Evolutionary conservation across 1,140 invertebrate genomes (phyloP), one percentile per base, ranked within the genome.

Genomic region (Stegodyphus dumicola): DNA sequence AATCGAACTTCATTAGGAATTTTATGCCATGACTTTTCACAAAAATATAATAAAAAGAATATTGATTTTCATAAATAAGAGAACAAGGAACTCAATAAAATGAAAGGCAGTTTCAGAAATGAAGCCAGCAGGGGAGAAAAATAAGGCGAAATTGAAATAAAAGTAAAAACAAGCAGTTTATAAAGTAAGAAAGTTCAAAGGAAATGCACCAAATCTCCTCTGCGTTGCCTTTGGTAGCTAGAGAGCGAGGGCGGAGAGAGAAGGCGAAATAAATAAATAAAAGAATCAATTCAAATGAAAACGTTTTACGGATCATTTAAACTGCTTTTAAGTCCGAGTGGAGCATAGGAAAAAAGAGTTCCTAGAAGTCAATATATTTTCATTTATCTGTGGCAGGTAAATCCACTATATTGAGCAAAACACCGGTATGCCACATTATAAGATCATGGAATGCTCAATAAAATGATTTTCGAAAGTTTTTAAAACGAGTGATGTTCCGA

Each of bases 281-380:
- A 67, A 76, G 53, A 76, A 76, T 48, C 74, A 17, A 33, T 76
- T 76, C 54, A 76, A 64, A 76, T 64, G 54, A 76, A 76, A 76
- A 48, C 18, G 18, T 53, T 76, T 76, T 76, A 49, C 74, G 74
- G 74, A 76, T 76, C 74, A 76, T 76, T 76, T 76, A 76, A 76
- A 65, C 18, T 60, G 7, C 74, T 64, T 76, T 76, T 73, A 73
- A 73, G 18, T 9, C 49, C 53, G 7, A 13, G 5, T 6, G 51
- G 48, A 48, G 33, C 11, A 9, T 7, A 15, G 64, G 56, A 48
- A 64, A 64, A 60, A 6, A 0, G 49, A 48, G 56, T 76, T 17
- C 17, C 49, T 76, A n/a, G 10, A 15, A 49, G 64, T 7, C 74
- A 64, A 56, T 76, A 13, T 13, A 15, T 65, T 76, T 64, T 65